phyloP scores from a whole-genome alignment of 2,888 invertebrate species.

The Lobophora halterata region DNA sequence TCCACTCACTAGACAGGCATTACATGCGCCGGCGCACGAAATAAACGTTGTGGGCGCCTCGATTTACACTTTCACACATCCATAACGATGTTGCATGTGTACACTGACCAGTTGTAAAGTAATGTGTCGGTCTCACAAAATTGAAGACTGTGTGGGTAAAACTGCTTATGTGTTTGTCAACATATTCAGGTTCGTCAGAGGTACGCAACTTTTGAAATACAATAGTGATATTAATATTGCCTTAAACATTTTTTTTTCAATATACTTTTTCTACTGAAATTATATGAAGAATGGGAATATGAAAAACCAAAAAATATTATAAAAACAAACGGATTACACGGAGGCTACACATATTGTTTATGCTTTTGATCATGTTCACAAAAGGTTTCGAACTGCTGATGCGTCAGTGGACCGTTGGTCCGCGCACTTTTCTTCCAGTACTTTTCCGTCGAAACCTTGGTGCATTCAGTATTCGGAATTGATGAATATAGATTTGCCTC shows the following conservation, averaged over 20 bases:
- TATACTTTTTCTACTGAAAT: too few species aligned
- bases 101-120: slow-evolving; percentile 30
- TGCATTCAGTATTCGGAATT: slow-evolving; percentile 40
- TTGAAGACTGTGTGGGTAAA: slow-evolving; percentile 43
- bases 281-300: neutral
- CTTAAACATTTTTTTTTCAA: too few species aligned
- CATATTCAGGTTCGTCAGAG: slow-evolving; percentile 53
- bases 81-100: slow-evolving; percentile 31
- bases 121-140: slow-evolving; percentile 45
- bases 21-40: slow-evolving; percentile 33
- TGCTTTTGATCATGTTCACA: slow-evolving; percentile 40
- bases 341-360: slow-evolving; percentile 1
- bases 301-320: neutral
- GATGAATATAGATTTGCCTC: slow-evolving; percentile 40
- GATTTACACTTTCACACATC: slow-evolving; percentile 53
- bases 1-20: slow-evolving; percentile 16
- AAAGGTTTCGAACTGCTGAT: slow-evolving; percentile 51
- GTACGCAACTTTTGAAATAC: slow-evolving; percentile 20
- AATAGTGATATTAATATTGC: neutral
- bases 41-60: slow-evolving; percentile 44
- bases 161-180: slow-evolving; percentile 40
- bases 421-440: slow-evolving; percentile 61
- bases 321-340: too few species aligned
- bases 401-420: slow-evolving; percentile 37
- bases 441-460: slow-evolving; percentile 61